These are phyloP conservation scores for Podilymbus podiceps DNA, from an alignment of 2,113 vertebrate genomes.

Conservation along the genomic window DNA sequence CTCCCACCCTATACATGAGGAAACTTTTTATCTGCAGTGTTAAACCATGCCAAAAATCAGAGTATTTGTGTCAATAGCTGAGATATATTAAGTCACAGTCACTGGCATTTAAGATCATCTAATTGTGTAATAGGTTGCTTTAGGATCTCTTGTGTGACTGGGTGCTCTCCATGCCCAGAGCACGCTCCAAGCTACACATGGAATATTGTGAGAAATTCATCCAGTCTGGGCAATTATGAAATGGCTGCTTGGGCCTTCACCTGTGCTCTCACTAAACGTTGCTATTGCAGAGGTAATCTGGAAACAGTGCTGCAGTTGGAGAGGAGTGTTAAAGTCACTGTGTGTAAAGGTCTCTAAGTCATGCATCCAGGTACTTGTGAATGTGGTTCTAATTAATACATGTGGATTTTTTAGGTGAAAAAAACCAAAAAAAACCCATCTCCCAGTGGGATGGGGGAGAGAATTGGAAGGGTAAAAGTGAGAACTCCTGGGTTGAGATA, in stretches of 20 bases:
- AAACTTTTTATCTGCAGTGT: neutral
- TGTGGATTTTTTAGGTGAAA: neutral
- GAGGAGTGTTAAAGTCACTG: neutral
- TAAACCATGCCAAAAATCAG: neutral
- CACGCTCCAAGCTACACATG: neutral
- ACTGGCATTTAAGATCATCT: neutral
- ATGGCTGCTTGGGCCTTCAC: neutral
- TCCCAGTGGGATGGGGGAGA: neutral
- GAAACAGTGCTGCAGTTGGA: neutral
- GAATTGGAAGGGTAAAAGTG: neutral
- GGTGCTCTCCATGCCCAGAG: neutral
- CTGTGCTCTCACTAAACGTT: neutral
- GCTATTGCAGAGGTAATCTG: neutral
- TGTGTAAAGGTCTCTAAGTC: neutral
- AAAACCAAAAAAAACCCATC: neutral
- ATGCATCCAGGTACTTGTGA: neutral
- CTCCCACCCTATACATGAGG: neutral
- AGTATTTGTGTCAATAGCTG: neutral
- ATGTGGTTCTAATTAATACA: neutral
- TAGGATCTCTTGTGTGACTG: neutral
- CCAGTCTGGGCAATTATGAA: neutral
- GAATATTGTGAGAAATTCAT: neutral
- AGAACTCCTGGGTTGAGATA: accelerated
- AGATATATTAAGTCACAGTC: neutral
- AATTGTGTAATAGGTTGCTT: neutral